phyloP scores from a whole-genome alignment of 2,797 vertebrate genomes.

The Craterocephalus amniculus region DNA sequence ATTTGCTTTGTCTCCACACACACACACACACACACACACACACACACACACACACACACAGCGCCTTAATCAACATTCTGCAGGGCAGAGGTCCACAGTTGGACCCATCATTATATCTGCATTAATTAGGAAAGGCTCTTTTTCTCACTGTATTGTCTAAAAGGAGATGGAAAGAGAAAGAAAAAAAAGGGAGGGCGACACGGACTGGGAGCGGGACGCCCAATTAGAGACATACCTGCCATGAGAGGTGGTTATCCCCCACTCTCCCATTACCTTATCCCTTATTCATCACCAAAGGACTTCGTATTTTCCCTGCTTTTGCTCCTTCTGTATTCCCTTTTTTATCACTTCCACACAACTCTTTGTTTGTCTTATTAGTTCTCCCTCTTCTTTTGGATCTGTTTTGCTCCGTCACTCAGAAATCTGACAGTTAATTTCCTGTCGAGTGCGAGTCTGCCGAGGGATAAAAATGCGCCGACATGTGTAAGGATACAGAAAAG shows the following conservation, averaged over 20 bases:
- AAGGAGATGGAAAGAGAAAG: slow-evolving; percentile 32
- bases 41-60: slow-evolving; percentile 24
- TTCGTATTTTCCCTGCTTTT: slow-evolving; percentile 26
- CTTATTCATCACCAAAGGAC: slow-evolving; percentile 44
- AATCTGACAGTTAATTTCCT: slow-evolving; percentile 70
- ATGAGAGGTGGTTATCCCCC: slow-evolving; percentile 55
- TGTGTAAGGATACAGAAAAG: not conserved
- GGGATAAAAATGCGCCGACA: not conserved
- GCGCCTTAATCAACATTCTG: slow-evolving; percentile 68
- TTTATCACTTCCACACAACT: slow-evolving; percentile 14
- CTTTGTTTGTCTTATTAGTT: slow-evolving; percentile 48
- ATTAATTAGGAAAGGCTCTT: slow-evolving; percentile 74
- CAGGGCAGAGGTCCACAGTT: slow-evolving; percentile 74
- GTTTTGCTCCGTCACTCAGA: slow-evolving; percentile 54
- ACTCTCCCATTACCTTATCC: slow-evolving; percentile 49
- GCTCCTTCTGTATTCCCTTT: not conserved
- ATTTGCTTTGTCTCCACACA: slow-evolving; percentile 2
- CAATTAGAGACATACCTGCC: slow-evolving; percentile 77
- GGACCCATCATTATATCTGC: slow-evolving; percentile 80
- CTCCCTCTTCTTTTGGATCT: slow-evolving; percentile 16
- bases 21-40: slow-evolving; percentile 24
- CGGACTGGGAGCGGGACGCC: slow-evolving; percentile 43
- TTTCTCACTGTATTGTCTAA: slow-evolving; percentile 58
- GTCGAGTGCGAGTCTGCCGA: slow-evolving; percentile 4
- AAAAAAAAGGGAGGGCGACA: slow-evolving; percentile 5